Percentiles rank a stretch among this genome's conserved stretches.
phyloP scores from a whole-genome alignment of 2,888 invertebrate genomes.

The Nymphalis polychloros region DNA sequence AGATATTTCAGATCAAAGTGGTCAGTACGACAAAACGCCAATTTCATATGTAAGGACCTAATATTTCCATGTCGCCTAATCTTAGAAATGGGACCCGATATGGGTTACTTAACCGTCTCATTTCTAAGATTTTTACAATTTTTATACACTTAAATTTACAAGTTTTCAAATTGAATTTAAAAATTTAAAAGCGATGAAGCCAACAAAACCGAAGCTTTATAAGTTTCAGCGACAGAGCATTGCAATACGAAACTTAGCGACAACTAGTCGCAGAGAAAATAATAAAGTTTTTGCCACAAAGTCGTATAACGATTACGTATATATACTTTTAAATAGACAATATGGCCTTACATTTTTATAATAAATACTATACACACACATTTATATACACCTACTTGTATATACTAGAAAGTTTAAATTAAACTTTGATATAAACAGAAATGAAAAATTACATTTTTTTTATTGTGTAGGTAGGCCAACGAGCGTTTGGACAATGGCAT shows the following conservation, averaged over 20 bases:
- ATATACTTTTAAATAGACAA: background rate
- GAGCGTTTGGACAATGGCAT: too few relatives aligned
- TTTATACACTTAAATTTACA: conserved; percentile 3
- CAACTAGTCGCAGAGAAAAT: conserved; percentile 25
- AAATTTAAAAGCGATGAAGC: conserved; percentile 23
- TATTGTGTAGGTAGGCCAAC: too few relatives aligned
- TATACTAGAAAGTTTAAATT: too few relatives aligned
- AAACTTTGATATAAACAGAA: too few relatives aligned
- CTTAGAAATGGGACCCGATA: too few relatives aligned
- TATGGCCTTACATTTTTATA: background rate
- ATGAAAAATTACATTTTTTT: too few relatives aligned
- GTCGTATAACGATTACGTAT: conserved; percentile 9
- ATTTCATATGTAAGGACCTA: too few relatives aligned
- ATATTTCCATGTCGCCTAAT: too few relatives aligned
- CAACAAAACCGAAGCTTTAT: conserved; percentile 22
- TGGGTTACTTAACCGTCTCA: background rate
- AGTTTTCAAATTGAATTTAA: conserved; percentile 21
- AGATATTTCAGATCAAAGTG: too few relatives aligned
- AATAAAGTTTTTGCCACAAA: conserved; percentile 19
- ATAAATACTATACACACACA: background rate
- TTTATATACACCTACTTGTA: too few relatives aligned
- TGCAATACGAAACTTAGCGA: conserved; percentile 13
- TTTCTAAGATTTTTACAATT: background rate
- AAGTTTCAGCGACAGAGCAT: conserved; percentile 3
- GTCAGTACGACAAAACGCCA: too few relatives aligned